Conservation (phyloP, 2,797 vertebrate genomes). For the Poecilia gillii region DNA sequence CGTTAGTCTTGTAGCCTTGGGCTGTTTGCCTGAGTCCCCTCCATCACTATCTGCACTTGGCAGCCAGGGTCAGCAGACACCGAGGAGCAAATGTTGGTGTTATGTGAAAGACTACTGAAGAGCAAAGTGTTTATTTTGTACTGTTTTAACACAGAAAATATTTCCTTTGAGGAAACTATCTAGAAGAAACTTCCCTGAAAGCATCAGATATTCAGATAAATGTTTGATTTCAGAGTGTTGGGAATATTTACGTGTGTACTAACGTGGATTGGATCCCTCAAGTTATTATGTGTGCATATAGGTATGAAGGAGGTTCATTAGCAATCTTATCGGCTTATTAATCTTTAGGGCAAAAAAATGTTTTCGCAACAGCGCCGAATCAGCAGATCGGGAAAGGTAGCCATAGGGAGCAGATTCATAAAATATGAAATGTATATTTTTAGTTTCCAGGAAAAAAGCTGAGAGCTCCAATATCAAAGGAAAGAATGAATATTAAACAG, state of each 20-base stretch:
- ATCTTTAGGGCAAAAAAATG: conserved; percentile 65
- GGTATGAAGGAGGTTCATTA: conserved; percentile 77
- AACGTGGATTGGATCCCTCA: conserved; percentile 63
- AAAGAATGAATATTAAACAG: conserved; percentile 20
- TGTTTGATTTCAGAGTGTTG: conserved; percentile 43
- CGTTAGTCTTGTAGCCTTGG: conserved; percentile 24
- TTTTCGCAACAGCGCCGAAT: conserved; percentile 61
- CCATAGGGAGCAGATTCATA: conserved; percentile 49
- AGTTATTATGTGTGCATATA: conserved; percentile 69
- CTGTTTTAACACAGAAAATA: not conserved
- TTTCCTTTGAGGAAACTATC: conserved; percentile 18
- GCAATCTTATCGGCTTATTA: conserved; percentile 47
- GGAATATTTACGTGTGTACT: conserved; percentile 58
- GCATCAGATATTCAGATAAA: conserved; percentile 66
- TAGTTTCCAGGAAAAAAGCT: conserved; percentile 19
- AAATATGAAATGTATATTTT: conserved; percentile 63
- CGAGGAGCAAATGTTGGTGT: conserved; percentile 29
- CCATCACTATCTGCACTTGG: conserved; percentile 58
- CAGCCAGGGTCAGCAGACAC: conserved; percentile 44
- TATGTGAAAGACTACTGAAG: conserved; percentile 16
- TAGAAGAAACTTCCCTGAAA: conserved; percentile 35
- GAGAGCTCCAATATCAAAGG: conserved; percentile 7
- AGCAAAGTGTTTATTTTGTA: conserved; percentile 10
- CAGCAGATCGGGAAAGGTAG: conserved; percentile 62
- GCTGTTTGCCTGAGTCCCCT: conserved; percentile 25